phyloP scores from a whole-genome alignment of 1,140 invertebrate species.

The Drosophila neocordata region DNA sequence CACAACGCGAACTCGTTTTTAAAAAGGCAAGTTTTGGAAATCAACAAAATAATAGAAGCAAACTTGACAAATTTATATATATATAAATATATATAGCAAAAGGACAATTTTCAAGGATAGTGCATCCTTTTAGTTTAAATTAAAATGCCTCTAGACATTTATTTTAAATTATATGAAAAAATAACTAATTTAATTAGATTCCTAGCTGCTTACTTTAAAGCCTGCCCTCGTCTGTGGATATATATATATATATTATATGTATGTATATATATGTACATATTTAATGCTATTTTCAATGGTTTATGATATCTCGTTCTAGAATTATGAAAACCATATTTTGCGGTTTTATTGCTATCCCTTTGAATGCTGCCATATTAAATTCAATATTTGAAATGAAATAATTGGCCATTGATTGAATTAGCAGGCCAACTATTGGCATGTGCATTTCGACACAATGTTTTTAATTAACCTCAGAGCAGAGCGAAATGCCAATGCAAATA shows the following conservation, averaged over 20 bases:
- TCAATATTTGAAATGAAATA: slow-evolving; percentile 6
- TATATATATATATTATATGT: background rate
- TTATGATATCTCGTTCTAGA: background rate
- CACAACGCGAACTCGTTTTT: no score
- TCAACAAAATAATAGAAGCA: no score
- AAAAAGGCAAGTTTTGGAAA: no score
- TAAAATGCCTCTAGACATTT: no score
- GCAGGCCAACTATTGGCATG: slow-evolving; percentile 4
- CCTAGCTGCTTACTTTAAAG: background rate
- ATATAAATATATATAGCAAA: no score
- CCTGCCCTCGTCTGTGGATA: background rate
- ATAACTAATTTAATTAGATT: background rate
- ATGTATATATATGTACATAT: background rate
- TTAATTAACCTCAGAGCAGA: slow-evolving; percentile 49
- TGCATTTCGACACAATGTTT: slow-evolving; percentile 27
- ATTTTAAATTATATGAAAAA: no score
- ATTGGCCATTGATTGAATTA: slow-evolving; percentile 37
- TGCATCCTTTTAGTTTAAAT: no score
- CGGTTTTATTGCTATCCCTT: background rate
- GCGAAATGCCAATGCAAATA: slow-evolving; percentile 3
- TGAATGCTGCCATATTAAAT: slow-evolving; percentile 11
- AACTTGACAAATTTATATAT: no score
- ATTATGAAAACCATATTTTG: slow-evolving; percentile 12
- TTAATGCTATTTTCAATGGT: background rate
- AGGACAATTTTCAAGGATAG: no score